Base-by-base conservation (phyloP, 1,140 invertebrate genomes). In the Papilio aristodemus region DNA sequence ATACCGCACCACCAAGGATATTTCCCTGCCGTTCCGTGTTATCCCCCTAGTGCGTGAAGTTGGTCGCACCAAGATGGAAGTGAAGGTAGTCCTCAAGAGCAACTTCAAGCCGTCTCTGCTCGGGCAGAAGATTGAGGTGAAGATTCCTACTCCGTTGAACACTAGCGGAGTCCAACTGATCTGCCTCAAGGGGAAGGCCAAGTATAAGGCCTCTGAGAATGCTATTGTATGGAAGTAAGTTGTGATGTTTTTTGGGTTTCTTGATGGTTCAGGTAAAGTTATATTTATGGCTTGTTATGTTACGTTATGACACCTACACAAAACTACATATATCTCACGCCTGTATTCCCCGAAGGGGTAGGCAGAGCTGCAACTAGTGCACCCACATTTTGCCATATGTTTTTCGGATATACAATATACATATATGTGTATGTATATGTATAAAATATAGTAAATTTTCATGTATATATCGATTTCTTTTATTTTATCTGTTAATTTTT, bases 1-100 rank as follows among this genome's bases (percentile, higher is more conserved):
- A 91, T 99, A 99, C 91, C 96, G 99, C 58, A 99, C 99, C 63
- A 99, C 99, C n/a, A 99, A 99, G 91, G 99, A 99, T 92, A 99
- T 99, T 85, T 99, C 98, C 67, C 92, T 99, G 75, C 99, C 99
- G 77, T 99, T 99, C 94, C 96, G 99, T 62, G 98, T 99, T 36
- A 99, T 99, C 86, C 99, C 99, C 0, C 92, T 99, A 32, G 99
- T 99, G 0, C 94, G 98, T 8, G 99, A 99, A 91, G 98, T 99
- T 17, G 99, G 98, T 0, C 95, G 98, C 70, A 99, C 98, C 70
- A 99, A 99, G 90, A 99, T 99, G 98, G 99, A 99, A 92, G 98
- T 99, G 0, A 99, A 99, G 91, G 98, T 99, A 7, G 99, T 99
- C 3, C 93, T 99, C 4, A 99, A 99, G 91, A 99, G 98, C n/a